These are phyloP conservation scores for Phrynocephalus forsythii DNA, from an alignment of 2,797 vertebrate genomes.

Conservation along the genomic window DNA sequence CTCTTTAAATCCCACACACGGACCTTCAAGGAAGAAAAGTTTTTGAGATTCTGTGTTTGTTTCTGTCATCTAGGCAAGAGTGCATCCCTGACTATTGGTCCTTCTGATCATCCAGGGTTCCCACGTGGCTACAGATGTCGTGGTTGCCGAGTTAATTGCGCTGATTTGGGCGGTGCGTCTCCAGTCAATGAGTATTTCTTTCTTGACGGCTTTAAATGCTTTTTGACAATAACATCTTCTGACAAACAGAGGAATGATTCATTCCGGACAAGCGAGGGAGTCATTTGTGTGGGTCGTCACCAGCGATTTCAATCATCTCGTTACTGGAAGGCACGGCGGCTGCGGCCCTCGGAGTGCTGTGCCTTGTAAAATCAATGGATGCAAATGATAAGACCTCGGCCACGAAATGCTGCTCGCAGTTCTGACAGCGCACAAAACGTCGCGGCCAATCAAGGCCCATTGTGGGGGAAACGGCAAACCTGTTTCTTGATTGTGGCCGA, in stretches of 20 bases:
- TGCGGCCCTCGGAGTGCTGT: slow-evolving; percentile 19
- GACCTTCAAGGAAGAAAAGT: not conserved
- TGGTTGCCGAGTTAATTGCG: not conserved
- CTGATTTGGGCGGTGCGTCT: not conserved
- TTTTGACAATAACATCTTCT: not conserved
- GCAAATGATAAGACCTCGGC: slow-evolving; percentile 24
- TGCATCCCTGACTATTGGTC: no score
- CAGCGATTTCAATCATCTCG: slow-evolving; percentile 8
- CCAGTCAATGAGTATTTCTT: not conserved
- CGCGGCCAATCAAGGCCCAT: slow-evolving; percentile 33
- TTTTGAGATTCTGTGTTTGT: not conserved
- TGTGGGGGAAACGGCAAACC: not conserved
- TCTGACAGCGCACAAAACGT: slow-evolving; percentile 27
- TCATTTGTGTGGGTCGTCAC: slow-evolving; percentile 15
- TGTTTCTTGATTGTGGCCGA: slow-evolving; percentile 24
- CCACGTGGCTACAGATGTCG: no score
- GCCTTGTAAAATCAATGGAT: slow-evolving; percentile 41
- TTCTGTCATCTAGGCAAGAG: not conserved
- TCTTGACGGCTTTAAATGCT: not conserved
- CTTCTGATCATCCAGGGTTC: not conserved
- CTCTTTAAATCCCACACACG: not conserved
- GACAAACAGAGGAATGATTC: not conserved
- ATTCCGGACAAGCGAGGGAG: slow-evolving; percentile 31
- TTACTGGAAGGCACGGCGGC: fast-evolving
- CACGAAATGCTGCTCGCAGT: not conserved